Percentiles rank a stretch among this genome's conserved stretches.
Evolutionary conservation across 2,113 vertebrate genomes (phyloP).

Genomic region (Sebastes fasciatus): DNA sequence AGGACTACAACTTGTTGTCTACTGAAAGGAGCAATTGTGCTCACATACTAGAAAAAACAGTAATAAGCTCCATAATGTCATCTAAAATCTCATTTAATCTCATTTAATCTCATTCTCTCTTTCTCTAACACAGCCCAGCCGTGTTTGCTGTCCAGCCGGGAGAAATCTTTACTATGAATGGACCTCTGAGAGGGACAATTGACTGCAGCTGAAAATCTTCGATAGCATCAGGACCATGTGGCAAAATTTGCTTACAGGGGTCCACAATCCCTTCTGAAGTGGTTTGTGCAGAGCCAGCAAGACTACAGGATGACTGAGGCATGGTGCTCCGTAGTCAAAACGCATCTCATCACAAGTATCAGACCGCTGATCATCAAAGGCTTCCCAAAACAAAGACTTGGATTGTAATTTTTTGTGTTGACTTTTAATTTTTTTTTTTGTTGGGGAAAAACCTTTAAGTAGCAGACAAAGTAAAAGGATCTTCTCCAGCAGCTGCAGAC

Average conservation of each 20-base stretch:
- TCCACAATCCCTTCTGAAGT: constrained; percentile 24
- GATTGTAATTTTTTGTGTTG: constrained; percentile 43
- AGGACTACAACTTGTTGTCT: background rate
- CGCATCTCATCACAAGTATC: constrained; percentile 10
- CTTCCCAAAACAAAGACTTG: constrained; percentile 53
- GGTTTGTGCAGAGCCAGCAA: background rate
- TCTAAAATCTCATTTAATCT: background rate
- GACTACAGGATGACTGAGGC: constrained; percentile 46
- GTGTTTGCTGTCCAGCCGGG: constrained; percentile 37
- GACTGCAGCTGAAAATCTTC: constrained; percentile 40
- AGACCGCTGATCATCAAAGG: constrained; percentile 41
- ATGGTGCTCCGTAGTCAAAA: background rate
- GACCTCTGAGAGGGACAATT: constrained; percentile 32
- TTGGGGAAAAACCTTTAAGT: background rate
- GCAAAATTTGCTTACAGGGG: background rate
- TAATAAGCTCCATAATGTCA: background rate
- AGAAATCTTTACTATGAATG: constrained; percentile 45
- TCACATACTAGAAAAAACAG: background rate
- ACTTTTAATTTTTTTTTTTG: background rate
- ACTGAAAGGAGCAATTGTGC: background rate
- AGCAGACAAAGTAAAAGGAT: constrained; percentile 4
- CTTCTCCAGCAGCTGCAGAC: constrained; percentile 47
- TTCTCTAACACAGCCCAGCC: constrained; percentile 42
- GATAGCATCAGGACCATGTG: constrained; percentile 32
- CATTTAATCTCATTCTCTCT: constrained; percentile 10